Evolutionary conservation across 2,888 invertebrate species (phyloP).

Genomic region (Lepidocyrtoides sp.): DNA sequence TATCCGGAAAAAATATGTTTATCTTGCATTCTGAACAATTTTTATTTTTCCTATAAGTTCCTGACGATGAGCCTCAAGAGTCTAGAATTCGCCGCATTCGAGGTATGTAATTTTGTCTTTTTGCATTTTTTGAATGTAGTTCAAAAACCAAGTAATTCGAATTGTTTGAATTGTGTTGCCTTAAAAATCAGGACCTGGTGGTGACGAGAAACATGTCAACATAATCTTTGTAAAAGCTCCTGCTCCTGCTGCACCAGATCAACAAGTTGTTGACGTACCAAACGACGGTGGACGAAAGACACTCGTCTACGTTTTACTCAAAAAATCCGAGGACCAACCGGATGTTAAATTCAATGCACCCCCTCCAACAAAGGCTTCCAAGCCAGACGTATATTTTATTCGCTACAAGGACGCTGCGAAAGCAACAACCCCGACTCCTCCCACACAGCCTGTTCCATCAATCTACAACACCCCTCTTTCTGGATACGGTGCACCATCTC

Average conservation of each 20-base stretch:
- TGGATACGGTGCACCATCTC: constrained; percentile 1
- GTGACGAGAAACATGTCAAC: constrained; percentile 68
- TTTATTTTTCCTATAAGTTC: no score
- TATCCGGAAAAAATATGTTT: constrained; percentile 17
- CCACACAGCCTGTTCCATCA: neutral
- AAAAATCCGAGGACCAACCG: constrained; percentile 56
- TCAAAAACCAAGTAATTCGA: neutral
- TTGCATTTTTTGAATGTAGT: neutral
- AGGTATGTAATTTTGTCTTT: constrained; percentile 8
- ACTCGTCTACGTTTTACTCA: constrained; percentile 71
- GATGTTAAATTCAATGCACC: constrained; percentile 53
- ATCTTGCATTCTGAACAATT: no score
- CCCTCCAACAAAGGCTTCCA: constrained; percentile 56
- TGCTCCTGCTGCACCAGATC: constrained; percentile 75
- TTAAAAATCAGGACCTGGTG: constrained; percentile 34
- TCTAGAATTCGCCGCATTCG: constrained; percentile 40
- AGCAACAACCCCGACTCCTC: constrained; percentile 20
- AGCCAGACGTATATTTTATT: constrained; percentile 72
- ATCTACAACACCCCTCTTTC: constrained; percentile 2
- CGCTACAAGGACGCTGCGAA: constrained; percentile 52
- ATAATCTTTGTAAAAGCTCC: constrained; percentile 76
- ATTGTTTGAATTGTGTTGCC: neutral
- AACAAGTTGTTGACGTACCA: constrained; percentile 70
- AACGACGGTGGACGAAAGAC: constrained; percentile 73
- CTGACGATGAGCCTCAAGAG: constrained; percentile 61